Percentiles rank a stretch among this genome's conserved stretches.
Conservation (phyloP, 2,797 vertebrate genomes). For the Sebastes matsubarae region DNA sequence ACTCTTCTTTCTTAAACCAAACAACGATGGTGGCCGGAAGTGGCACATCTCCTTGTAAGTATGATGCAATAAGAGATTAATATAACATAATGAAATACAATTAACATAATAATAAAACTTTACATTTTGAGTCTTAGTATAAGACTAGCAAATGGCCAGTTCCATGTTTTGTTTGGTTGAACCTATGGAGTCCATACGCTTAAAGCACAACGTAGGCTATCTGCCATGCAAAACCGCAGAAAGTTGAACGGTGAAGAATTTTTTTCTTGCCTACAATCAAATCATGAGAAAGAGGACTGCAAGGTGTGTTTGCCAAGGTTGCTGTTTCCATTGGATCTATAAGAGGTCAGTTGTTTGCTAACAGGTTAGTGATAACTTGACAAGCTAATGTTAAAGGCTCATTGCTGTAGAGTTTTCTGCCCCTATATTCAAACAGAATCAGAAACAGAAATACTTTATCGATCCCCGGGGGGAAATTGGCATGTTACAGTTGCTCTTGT, state of each 20-base stretch:
- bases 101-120: not conserved
- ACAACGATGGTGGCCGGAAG: not conserved
- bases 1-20: not conserved
- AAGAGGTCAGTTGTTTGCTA: not conserved
- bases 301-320: not conserved
- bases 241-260: not conserved
- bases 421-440: not conserved
- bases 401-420: not conserved
- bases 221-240: not conserved
- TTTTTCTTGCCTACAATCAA: not conserved
- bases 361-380: not conserved
- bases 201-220: not conserved
- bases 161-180: not conserved
- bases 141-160: not conserved
- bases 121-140: not conserved
- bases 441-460: too few relatives aligned
- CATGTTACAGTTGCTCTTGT: too few relatives aligned
- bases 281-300: not conserved
- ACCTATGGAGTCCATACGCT: not conserved
- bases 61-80: not conserved
- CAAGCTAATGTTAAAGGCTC: not conserved
- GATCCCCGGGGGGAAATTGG: too few relatives aligned
- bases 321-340: not conserved
- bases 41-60: not conserved
- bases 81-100: not conserved